phyloP scores from a whole-genome alignment of 2,888 invertebrate genomes.

The Dioctria linearis region DNA sequence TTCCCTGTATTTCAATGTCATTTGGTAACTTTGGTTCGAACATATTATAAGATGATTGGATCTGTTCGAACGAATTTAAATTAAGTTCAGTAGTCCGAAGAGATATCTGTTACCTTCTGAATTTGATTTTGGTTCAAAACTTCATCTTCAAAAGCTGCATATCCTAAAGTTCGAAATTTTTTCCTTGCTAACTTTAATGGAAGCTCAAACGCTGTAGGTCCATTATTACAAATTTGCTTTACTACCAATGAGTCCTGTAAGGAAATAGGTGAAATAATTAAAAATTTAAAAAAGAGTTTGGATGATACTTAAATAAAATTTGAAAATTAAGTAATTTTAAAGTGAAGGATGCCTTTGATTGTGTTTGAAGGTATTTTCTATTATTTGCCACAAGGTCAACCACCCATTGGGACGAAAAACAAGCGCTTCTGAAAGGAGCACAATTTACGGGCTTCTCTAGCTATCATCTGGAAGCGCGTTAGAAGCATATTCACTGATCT shows the following conservation, averaged over 20 bases:
- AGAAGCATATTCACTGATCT: too few species aligned
- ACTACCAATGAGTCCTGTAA: slow-evolving; percentile 85
- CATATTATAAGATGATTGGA: slow-evolving; percentile 73
- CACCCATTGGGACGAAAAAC: too few species aligned
- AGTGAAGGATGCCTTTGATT: too few species aligned
- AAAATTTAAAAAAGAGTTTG: slow-evolving; percentile 12
- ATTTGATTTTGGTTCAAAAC: slow-evolving; percentile 71
- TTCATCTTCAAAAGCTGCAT: slow-evolving; percentile 81
- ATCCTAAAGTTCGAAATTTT: slow-evolving; percentile 83
- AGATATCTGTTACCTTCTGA: slow-evolving; percentile 63
- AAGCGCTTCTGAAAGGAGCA: too few species aligned
- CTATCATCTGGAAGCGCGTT: too few species aligned
- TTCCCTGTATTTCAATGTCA: slow-evolving; percentile 85
- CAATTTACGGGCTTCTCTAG: too few species aligned
- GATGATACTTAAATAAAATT: too few species aligned
- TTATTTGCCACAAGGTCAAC: too few species aligned
- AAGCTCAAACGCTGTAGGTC: slow-evolving; percentile 73
- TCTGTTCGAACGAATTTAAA: slow-evolving; percentile 65
- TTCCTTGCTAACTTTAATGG: slow-evolving; percentile 84
- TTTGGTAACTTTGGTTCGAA: slow-evolving; percentile 75
- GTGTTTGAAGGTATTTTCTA: too few species aligned
- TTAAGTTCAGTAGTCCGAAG: background rate
- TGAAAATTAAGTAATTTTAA: too few species aligned
- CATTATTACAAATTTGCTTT: slow-evolving; percentile 75
- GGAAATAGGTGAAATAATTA: background rate